phyloP scores from a whole-genome alignment of 2,888 invertebrate species.

The Xanthia togata region DNA sequence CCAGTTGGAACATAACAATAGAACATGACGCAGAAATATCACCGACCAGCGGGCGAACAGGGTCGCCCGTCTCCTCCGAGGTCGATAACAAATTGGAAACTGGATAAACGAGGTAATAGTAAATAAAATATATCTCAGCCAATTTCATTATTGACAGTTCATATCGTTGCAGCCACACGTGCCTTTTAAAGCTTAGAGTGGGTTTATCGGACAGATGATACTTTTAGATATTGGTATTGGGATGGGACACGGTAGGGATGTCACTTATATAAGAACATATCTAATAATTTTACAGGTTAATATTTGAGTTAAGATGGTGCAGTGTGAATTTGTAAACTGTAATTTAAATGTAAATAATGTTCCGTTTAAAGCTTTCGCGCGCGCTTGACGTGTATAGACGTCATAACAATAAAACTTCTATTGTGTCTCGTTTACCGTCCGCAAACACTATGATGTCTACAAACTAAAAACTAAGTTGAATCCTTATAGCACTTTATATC shows the following conservation, averaged over 20 bases:
- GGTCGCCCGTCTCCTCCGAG: slow-evolving; percentile 55
- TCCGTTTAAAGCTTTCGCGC: too few species aligned
- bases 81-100: slow-evolving; percentile 79
- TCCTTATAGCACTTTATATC: not conserved
- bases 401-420: too few species aligned
- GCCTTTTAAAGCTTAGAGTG: slow-evolving; percentile 47
- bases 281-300: slow-evolving; percentile 18
- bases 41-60: slow-evolving; percentile 63
- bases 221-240: slow-evolving; percentile 51
- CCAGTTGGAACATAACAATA: slow-evolving; percentile 70
- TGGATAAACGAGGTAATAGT: slow-evolving; percentile 76
- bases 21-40: slow-evolving; percentile 81
- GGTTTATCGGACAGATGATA: slow-evolving; percentile 57
- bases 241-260: slow-evolving; percentile 9
- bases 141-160: slow-evolving; percentile 76
- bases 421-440: too few species aligned
- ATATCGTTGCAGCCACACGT: slow-evolving; percentile 58
- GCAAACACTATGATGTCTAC: too few species aligned
- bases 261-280: slow-evolving; percentile 12
- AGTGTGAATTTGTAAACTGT: too few species aligned
- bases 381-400: too few species aligned
- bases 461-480: not conserved
- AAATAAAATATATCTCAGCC: slow-evolving; percentile 78
- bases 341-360: too few species aligned
- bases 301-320: not conserved